Evolutionary conservation across 2,888 invertebrate species (phyloP).

Genomic region (Ochlodes sylvanus): DNA sequence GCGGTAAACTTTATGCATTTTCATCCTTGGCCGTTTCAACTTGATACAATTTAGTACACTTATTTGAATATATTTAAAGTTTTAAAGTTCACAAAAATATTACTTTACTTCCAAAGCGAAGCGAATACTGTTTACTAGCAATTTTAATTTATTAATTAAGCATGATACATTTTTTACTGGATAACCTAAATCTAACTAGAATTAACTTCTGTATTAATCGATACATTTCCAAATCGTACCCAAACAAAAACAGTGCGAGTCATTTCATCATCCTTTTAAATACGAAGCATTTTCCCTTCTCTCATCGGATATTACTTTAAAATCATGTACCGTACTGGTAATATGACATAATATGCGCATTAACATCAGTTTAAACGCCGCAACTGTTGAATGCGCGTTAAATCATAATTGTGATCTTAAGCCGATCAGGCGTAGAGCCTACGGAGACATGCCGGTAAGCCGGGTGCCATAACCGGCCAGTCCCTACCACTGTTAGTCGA

Average conservation of each 20-base stretch:
- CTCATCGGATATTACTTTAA: neutral
- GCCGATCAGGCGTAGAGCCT: constrained; percentile 5
- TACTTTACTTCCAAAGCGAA: no score
- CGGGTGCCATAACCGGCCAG: neutral
- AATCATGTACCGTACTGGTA: neutral
- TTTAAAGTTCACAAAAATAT: no score
- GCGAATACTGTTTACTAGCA: no score
- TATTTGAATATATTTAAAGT: no score
- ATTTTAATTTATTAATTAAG: no score
- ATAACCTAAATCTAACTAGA: no score
- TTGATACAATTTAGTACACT: neutral
- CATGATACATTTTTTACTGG: no score
- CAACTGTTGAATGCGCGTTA: neutral
- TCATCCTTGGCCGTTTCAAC: neutral
- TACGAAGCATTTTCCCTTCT: neutral
- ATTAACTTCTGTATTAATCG: no score
- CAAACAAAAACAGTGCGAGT: no score
- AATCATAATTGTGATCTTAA: constrained; percentile 11
- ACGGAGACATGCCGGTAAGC: neutral
- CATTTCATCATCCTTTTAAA: no score
- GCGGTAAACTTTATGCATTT: neutral
- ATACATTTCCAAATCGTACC: no score
- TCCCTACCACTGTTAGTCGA: neutral
- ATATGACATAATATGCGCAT: constrained; percentile 13
- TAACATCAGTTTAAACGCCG: neutral